Evolutionary conservation across 2,113 vertebrate genomes (phyloP).

Genomic region (Sclerurus mexicanus): DNA sequence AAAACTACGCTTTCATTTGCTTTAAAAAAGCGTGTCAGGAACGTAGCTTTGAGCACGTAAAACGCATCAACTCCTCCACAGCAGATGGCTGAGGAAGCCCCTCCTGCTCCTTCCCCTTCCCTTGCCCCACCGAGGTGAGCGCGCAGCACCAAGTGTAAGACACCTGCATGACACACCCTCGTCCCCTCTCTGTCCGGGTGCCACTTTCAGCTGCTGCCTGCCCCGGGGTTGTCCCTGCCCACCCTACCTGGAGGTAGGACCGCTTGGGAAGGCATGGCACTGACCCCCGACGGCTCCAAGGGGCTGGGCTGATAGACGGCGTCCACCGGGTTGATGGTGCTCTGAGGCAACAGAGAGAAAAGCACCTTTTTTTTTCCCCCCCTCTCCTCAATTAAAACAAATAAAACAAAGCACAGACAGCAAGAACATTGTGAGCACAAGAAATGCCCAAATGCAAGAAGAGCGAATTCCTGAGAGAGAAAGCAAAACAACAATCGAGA

Average conservation of each 20-base stretch:
- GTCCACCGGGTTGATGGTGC: conserved; percentile 98
- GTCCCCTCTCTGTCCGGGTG: neutral
- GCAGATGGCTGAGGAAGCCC: neutral
- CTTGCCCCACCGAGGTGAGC: neutral
- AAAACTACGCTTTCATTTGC: neutral
- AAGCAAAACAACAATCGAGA: conserved; percentile 43
- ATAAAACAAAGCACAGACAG: neutral
- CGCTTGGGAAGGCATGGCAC: conserved; percentile 93
- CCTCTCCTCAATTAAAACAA: neutral
- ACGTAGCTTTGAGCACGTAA: neutral
- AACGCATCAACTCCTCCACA: neutral
- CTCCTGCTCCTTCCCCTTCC: accelerated
- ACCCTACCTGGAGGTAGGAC: conserved; percentile 87
- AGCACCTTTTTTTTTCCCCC: neutral
- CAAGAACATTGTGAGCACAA: neutral
- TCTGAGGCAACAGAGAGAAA: conserved; percentile 75
- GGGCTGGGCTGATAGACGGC: conserved; percentile 90
- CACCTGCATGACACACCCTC: neutral
- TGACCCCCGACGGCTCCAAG: conserved; percentile 84
- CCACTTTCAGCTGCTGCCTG: neutral
- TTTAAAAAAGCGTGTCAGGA: neutral
- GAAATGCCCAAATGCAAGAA: conserved; percentile 43
- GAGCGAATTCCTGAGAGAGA: conserved; percentile 28
- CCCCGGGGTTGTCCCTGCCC: neutral
- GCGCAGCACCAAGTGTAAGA: accelerated